Conservation (phyloP, 1,140 invertebrate genomes). For the Heliconius melpomene region DNA sequence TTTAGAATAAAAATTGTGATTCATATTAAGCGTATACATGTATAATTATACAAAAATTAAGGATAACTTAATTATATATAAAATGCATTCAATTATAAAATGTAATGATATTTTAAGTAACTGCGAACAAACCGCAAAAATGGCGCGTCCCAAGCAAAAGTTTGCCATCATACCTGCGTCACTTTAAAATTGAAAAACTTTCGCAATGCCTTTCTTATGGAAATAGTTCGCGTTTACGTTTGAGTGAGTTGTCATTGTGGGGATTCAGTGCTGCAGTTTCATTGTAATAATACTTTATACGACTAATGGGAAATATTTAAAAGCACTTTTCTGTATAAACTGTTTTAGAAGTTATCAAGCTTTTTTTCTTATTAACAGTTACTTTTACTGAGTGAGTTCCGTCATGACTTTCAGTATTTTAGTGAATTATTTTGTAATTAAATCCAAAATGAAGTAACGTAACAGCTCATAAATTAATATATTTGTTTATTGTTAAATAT, state of each 20-base stretch:
- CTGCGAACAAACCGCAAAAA: slow-evolving; percentile 49
- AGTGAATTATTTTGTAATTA: background rate
- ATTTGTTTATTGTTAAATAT: background rate
- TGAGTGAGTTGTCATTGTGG: slow-evolving; percentile 78
- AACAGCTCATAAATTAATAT: background rate
- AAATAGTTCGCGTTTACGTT: slow-evolving; percentile 78
- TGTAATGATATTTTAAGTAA: slow-evolving; percentile 43
- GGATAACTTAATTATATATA: background rate
- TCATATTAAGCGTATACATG: background rate
- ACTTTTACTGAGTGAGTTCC: background rate
- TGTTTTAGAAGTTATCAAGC: slow-evolving; percentile 1
- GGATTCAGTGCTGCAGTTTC: slow-evolving; percentile 68
- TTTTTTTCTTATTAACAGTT: background rate
- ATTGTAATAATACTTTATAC: slow-evolving; percentile 65
- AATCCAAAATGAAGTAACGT: background rate
- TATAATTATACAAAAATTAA: too few species aligned
- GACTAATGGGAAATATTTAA: slow-evolving; percentile 38
- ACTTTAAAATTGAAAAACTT: slow-evolving; percentile 81
- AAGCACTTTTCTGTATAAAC: slow-evolving; percentile 29
- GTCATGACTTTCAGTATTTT: background rate
- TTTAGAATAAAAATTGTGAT: background rate
- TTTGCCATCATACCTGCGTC: slow-evolving; percentile 79
- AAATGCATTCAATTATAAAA: slow-evolving; percentile 19
- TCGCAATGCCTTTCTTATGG: slow-evolving; percentile 79
- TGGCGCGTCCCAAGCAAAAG: slow-evolving; percentile 69